Percentiles rank a stretch among this genome's conserved stretches.
Conservation (phyloP, 1,140 invertebrate genomes). For the Ylistrum balloti region DNA sequence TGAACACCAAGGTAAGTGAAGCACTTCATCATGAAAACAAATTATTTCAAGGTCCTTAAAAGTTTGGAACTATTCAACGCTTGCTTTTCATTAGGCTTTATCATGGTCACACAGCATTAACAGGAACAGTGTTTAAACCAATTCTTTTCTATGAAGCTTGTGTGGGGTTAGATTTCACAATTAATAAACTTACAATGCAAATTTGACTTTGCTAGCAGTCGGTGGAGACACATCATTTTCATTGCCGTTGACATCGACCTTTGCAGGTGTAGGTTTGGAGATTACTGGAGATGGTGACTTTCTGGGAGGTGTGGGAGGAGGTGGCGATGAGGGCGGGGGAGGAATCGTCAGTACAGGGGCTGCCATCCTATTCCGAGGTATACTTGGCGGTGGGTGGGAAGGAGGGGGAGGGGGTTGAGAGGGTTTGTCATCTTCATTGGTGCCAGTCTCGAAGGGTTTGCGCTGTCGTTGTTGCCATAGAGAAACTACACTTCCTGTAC, state of each 20-base stretch:
- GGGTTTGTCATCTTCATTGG: not conserved
- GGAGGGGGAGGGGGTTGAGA: not conserved
- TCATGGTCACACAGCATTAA: no score
- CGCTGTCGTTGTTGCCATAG: constrained; percentile 58
- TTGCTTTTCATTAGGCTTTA: no score
- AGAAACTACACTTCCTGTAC: constrained; percentile 56
- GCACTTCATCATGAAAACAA: no score
- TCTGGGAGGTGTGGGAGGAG: constrained; percentile 50
- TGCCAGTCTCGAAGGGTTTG: constrained; percentile 18
- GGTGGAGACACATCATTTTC: not conserved
- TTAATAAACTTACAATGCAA: constrained; percentile 51
- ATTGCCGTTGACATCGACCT: constrained; percentile 40
- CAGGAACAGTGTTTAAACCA: no score
- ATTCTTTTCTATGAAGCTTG: no score
- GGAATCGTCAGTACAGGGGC: constrained; percentile 50
- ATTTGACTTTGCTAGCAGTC: constrained; percentile 45
- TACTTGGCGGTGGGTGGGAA: not conserved
- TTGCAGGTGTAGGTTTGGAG: not conserved
- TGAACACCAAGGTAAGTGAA: no score
- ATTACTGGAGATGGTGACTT: constrained; percentile 36
- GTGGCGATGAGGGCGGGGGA: constrained; percentile 49
- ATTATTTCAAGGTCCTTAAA: no score
- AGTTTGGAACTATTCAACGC: no score
- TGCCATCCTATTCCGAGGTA: not conserved
- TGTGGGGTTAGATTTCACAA: no score